Percentiles rank a stretch among this genome's conserved stretches.
phyloP scores from a whole-genome alignment of 2,797 vertebrate genomes.

The Acanthopagrus latus region DNA sequence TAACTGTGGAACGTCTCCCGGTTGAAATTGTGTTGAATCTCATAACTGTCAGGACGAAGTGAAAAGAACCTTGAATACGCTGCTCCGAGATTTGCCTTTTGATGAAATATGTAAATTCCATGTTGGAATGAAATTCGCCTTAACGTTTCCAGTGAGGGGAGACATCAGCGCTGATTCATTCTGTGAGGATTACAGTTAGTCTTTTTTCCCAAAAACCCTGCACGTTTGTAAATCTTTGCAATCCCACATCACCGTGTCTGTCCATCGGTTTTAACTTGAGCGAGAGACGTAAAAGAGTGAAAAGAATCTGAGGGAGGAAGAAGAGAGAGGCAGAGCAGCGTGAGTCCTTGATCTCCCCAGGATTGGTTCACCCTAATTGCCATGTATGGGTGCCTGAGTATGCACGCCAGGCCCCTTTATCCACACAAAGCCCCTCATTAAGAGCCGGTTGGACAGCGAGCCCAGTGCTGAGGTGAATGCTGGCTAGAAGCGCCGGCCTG shows the following conservation, averaged over 20 bases:
- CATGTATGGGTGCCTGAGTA: constrained; percentile 65
- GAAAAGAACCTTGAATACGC: constrained; percentile 1
- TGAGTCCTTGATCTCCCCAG: constrained; percentile 57
- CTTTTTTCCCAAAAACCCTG: constrained; percentile 37
- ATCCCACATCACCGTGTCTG: constrained; percentile 40
- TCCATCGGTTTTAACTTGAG: constrained; percentile 58
- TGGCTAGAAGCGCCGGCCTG: constrained; percentile 58
- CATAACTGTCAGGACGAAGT: constrained; percentile 23
- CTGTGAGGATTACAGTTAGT: constrained; percentile 54
- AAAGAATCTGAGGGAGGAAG: constrained; percentile 2
- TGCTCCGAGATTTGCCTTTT: constrained; percentile 21
- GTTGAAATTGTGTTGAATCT: constrained; percentile 16
- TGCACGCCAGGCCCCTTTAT: constrained; percentile 69
- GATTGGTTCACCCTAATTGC: constrained; percentile 76
- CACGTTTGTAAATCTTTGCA: constrained; percentile 41
- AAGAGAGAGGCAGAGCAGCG: constrained; percentile 15
- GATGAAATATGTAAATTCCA: constrained; percentile 52
- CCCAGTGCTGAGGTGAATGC: constrained; percentile 70
- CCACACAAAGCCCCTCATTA: constrained; percentile 82
- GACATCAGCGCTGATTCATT: constrained; percentile 50
- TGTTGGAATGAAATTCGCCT: constrained; percentile 30
- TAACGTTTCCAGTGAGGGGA: constrained; percentile 26
- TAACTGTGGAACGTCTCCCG: not conserved
- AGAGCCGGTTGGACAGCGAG: constrained; percentile 71
- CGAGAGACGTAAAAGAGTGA: constrained; percentile 32